Evolutionary conservation across 1,140 invertebrate genomes (phyloP).

Genomic region (Solenopsis invicta): DNA sequence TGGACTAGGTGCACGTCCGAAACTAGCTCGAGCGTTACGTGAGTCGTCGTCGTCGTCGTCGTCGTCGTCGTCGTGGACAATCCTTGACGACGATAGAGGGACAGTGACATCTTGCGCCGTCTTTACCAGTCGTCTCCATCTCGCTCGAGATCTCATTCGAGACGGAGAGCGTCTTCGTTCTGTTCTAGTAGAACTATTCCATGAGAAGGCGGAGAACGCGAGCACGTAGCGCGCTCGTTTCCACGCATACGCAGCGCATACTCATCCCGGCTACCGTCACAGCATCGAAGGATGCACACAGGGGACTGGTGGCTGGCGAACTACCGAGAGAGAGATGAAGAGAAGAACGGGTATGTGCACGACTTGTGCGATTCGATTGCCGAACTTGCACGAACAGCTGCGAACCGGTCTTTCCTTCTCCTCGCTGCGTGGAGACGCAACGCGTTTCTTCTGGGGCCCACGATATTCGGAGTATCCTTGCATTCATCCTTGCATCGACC

Average conservation of each 20-base stretch:
- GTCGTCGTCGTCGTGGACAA: conserved; percentile 22
- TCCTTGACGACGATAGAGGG: conserved; percentile 15
- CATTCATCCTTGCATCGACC: conserved; percentile 40
- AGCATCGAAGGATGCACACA: conserved; percentile 25
- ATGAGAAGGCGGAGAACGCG: neutral
- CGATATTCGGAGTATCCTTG: conserved; percentile 69
- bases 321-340: conserved; percentile 23
- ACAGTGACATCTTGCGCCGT: conserved; percentile 2
- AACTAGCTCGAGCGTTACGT: conserved; percentile 30
- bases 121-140: conserved; percentile 38
- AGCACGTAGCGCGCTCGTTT: conserved; percentile 26
- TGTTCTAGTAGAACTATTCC: conserved; percentile 38
- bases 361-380: conserved; percentile 66
- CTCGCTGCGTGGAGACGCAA: conserved; percentile 5
- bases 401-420: conserved; percentile 69
- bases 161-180: conserved; percentile 14
- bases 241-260: conserved; percentile 53
- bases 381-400: conserved; percentile 71
- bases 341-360: conserved; percentile 17
- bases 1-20: conserved; percentile 8
- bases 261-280: neutral
- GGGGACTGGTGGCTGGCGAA: neutral
- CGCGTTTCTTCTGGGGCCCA: conserved; percentile 61
- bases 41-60: conserved; percentile 25
- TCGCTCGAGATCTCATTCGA: conserved; percentile 29